Percentiles rank a stretch among this genome's conserved stretches.
phyloP scores from a whole-genome alignment of 2,888 invertebrate species.

The Gandaritis pyraliata region DNA sequence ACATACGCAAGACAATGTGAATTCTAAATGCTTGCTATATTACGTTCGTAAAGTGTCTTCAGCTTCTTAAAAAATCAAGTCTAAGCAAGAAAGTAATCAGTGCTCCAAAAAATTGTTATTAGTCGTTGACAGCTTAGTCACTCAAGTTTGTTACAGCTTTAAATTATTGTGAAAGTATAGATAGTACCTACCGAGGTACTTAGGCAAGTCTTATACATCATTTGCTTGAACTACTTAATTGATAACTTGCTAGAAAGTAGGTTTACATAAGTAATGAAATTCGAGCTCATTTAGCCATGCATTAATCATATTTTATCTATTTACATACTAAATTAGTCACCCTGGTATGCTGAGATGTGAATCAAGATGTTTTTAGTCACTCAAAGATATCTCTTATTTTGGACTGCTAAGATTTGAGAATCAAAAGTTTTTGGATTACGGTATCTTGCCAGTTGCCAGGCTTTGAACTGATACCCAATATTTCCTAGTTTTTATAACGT shows the following conservation, averaged over 20 bases:
- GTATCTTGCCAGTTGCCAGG: too few species aligned
- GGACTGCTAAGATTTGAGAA: too few species aligned
- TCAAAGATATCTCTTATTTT: neutral
- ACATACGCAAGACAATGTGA: too few species aligned
- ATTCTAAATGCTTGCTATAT: neutral
- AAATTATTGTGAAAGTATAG: constrained; percentile 36
- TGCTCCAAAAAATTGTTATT: constrained; percentile 36
- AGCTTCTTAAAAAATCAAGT: constrained; percentile 7
- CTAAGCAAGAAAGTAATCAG: constrained; percentile 11
- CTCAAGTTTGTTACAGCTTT: constrained; percentile 26
- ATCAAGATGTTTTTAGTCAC: neutral
- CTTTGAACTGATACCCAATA: too few species aligned
- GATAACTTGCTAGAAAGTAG: constrained; percentile 30
- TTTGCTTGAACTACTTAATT: constrained; percentile 28
- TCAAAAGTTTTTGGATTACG: too few species aligned
- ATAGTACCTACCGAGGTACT: neutral
- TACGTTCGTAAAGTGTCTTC: neutral
- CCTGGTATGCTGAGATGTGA: neutral
- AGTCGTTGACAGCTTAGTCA: constrained; percentile 30
- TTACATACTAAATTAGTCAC: neutral
- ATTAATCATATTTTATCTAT: constrained; percentile 11
- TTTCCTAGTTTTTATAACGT: too few species aligned
- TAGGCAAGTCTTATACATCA: constrained; percentile 31
- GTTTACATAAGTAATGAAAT: constrained; percentile 13
- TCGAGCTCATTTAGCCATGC: constrained; percentile 9